These are phyloP conservation scores for Diprion similis DNA, from an alignment of 1,140 invertebrate species.

Conservation along the genomic window DNA sequence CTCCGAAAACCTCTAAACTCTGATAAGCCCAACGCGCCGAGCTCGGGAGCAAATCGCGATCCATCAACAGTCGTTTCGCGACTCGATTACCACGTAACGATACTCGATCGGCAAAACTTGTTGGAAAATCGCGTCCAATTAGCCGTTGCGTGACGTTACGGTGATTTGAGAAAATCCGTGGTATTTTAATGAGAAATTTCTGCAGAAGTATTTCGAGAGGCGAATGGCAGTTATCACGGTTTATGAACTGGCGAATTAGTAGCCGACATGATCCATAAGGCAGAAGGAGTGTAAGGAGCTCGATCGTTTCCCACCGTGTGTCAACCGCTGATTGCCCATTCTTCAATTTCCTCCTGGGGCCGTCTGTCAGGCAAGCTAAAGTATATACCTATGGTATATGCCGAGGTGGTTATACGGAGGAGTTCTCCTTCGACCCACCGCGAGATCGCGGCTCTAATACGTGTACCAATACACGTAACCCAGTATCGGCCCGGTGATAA, in stretches of 20 bases:
- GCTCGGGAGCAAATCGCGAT: neutral
- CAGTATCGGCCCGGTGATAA: neutral
- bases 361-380: neutral
- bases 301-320: conserved; percentile 4
- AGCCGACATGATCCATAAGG: neutral
- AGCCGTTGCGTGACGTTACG: too few relatives aligned
- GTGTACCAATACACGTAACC: neutral
- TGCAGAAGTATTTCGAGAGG: too few relatives aligned
- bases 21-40: neutral
- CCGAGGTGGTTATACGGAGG: neutral
- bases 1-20: neutral
- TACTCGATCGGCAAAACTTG: neutral
- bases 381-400: neutral
- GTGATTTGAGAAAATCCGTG: too few relatives aligned
- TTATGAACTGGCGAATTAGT: neutral
- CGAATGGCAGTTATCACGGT: neutral
- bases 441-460: neutral
- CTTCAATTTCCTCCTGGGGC: neutral
- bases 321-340: conserved; percentile 7
- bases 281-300: neutral
- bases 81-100: too few relatives aligned
- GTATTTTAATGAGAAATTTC: too few relatives aligned
- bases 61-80: neutral
- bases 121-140: too few relatives aligned
- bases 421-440: neutral